These are phyloP conservation scores for Melipona quadrifasciata DNA, from an alignment of 1,140 invertebrate species.

Conservation along the genomic window DNA sequence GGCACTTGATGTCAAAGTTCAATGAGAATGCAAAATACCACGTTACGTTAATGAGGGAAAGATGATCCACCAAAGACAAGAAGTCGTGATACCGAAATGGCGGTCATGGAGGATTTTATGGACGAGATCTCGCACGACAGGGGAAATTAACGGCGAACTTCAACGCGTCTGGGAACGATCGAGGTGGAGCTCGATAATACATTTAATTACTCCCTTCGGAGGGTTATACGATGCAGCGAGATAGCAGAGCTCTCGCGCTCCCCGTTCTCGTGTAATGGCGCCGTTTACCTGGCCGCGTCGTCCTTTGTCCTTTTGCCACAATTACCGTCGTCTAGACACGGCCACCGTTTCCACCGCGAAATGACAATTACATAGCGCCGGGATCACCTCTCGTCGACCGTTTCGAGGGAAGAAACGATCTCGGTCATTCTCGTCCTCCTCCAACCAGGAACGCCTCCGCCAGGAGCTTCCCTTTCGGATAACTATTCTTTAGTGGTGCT, in stretches of 20 bases:
- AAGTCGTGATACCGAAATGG: background rate
- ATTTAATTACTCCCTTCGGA: slow-evolving; percentile 61
- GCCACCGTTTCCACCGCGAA: slow-evolving; percentile 53
- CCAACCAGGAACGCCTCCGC: slow-evolving; percentile 10
- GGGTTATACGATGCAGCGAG: background rate
- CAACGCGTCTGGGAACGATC: background rate
- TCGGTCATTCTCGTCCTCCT: background rate
- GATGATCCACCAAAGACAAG: background rate
- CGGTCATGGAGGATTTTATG: background rate
- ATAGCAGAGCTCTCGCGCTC: background rate
- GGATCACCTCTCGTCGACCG: slow-evolving; percentile 43
- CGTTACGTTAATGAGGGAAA: background rate
- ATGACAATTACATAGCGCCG: slow-evolving; percentile 67
- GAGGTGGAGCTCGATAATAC: slow-evolving; percentile 42
- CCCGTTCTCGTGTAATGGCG: slow-evolving; percentile 22
- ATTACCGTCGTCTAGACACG: slow-evolving; percentile 69
- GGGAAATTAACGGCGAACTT: slow-evolving; percentile 50
- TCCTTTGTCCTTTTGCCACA: slow-evolving; percentile 66
- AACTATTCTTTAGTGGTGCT: background rate
- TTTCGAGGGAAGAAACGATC: slow-evolving; percentile 45
- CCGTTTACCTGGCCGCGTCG: slow-evolving; percentile 57
- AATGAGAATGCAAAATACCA: background rate
- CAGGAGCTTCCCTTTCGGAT: slow-evolving; percentile 2
- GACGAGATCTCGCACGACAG: background rate
- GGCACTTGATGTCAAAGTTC: background rate